Percentiles rank a stretch among this genome's conserved stretches.
Evolutionary conservation across 2,797 vertebrate species (phyloP).

Genomic region (Sphaeramia orbicularis): DNA sequence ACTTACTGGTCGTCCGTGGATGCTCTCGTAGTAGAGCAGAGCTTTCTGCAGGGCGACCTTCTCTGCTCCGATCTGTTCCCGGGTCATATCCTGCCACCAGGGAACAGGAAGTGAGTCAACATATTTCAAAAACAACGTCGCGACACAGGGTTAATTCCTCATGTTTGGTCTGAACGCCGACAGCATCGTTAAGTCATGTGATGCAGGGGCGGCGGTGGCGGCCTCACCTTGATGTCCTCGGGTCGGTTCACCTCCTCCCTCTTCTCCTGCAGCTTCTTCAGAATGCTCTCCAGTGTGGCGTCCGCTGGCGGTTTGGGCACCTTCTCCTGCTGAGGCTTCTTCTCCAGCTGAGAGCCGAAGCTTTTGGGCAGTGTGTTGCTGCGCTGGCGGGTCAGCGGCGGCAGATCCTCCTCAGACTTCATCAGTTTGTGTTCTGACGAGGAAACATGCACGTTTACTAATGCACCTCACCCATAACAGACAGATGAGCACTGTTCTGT

Average conservation of each 20-base stretch:
- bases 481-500: no score
- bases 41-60: constrained; percentile 97
- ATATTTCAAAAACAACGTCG: neutral
- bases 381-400: constrained; percentile 92
- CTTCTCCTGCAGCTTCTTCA: constrained; percentile 95
- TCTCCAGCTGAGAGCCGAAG: constrained; percentile 97
- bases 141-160: neutral
- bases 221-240: constrained; percentile 94
- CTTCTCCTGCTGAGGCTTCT: constrained; percentile 90
- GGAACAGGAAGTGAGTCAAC: constrained; percentile 37
- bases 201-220: no score
- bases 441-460: neutral
- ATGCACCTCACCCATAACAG: neutral
- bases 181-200: no score
- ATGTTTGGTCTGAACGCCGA: neutral
- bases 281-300: constrained; percentile 90
- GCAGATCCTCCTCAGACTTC: constrained; percentile 94
- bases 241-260: constrained; percentile 90
- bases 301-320: constrained; percentile 90
- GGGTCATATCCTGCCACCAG: constrained; percentile 94
- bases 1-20: constrained; percentile 96
- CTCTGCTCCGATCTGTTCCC: constrained; percentile 95
- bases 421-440: constrained; percentile 91
- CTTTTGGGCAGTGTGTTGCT: constrained; percentile 98
- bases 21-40: constrained; percentile 94